Percentiles rank a stretch among this genome's conserved stretches.
Evolutionary conservation across 2,888 invertebrate species (phyloP).

Genomic region (Odontothrips loti): DNA sequence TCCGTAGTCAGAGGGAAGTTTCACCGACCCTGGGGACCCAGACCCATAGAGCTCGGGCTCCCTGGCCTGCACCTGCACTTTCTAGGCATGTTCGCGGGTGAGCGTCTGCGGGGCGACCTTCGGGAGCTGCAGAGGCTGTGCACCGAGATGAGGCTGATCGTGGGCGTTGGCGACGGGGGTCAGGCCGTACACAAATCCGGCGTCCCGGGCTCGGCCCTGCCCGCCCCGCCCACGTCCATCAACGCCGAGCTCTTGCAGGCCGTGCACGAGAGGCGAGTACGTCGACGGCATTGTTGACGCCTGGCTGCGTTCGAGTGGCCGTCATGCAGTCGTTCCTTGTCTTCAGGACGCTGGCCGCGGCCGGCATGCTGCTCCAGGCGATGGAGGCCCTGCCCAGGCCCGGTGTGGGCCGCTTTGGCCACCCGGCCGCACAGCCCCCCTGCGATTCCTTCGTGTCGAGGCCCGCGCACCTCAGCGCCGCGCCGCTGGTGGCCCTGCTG

Average conservation of each 20-base stretch:
- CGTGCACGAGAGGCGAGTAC: conserved; percentile 7
- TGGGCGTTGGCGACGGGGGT: neutral
- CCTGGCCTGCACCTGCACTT: neutral
- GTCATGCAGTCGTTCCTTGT: neutral
- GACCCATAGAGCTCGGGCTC: too few relatives aligned
- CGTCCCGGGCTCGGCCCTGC: neutral
- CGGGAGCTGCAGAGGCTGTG: conserved; percentile 6
- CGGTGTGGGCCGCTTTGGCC: neutral
- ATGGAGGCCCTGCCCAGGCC: neutral
- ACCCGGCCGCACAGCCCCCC: neutral
- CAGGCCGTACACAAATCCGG: too few relatives aligned
- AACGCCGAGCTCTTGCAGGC: neutral
- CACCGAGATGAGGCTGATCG: neutral
- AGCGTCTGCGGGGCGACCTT: conserved; percentile 27
- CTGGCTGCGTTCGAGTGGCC: neutral
- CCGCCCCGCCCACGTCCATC: neutral
- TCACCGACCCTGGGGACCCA: too few relatives aligned
- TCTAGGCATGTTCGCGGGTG: neutral
- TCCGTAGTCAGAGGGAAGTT: too few relatives aligned
- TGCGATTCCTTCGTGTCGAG: neutral
- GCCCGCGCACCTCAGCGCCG: neutral
- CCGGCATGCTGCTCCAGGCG: neutral
- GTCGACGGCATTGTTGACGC: neutral
- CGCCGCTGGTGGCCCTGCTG: neutral
- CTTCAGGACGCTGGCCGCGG: neutral